phyloP scores from a whole-genome alignment of 1,140 invertebrate genomes.

The Drosophila carrolli region DNA sequence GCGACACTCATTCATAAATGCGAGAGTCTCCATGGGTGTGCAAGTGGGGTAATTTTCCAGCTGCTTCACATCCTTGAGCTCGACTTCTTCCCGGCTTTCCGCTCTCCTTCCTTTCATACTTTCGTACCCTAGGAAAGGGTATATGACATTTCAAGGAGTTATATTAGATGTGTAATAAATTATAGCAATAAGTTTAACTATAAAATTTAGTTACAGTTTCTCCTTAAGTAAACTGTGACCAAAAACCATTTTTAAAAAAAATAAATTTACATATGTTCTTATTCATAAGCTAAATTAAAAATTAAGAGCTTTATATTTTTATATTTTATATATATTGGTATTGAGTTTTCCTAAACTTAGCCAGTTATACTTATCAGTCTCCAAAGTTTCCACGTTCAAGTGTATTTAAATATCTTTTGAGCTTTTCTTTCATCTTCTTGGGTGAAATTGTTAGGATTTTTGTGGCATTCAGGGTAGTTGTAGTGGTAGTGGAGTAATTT shows the following conservation, averaged over 20 bases:
- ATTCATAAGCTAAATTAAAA: too few relatives aligned
- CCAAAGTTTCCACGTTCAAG: background rate
- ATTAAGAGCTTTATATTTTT: too few relatives aligned
- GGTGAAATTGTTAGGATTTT: background rate
- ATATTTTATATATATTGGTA: too few relatives aligned
- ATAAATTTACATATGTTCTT: too few relatives aligned
- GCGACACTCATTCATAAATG: slow-evolving; percentile 69
- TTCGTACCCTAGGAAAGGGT: background rate
- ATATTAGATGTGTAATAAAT: background rate
- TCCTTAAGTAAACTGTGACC: too few relatives aligned
- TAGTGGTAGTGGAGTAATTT: slow-evolving; percentile 29
- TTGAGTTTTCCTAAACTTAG: too few relatives aligned
- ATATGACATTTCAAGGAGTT: background rate
- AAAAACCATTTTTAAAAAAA: too few relatives aligned
- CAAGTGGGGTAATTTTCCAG: slow-evolving; percentile 71
- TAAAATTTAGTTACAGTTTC: too few relatives aligned
- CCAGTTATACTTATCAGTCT: too few relatives aligned
- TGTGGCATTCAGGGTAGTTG: background rate
- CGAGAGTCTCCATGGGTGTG: slow-evolving; percentile 16
- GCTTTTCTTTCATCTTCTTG: slow-evolving; percentile 3
- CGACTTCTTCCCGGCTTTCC: slow-evolving; percentile 12
- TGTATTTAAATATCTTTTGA: background rate
- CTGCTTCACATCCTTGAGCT: slow-evolving; percentile 52
- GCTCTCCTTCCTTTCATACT: background rate
- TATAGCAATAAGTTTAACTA: background rate